phyloP scores from a whole-genome alignment of 2,888 invertebrate species.

The Mesochorus sp. region DNA sequence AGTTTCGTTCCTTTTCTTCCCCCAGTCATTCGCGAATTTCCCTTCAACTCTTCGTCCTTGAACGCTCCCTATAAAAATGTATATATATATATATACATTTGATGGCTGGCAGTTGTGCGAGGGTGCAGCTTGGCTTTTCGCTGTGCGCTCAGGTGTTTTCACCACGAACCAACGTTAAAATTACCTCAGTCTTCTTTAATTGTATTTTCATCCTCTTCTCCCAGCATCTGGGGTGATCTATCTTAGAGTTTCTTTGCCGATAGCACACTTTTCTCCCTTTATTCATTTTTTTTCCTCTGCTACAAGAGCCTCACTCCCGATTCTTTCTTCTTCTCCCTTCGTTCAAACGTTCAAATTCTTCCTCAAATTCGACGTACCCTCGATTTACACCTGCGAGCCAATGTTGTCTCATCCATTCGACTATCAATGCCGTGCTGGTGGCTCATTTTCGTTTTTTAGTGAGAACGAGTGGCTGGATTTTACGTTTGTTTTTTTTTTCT shows the following conservation, averaged over 20 bases:
- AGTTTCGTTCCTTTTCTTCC: constrained; percentile 1
- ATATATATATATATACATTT: background rate
- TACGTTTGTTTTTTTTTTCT: constrained; percentile 20
- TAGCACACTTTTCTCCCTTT: constrained; percentile 27
- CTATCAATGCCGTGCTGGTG: constrained; percentile 7
- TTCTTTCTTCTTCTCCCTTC: background rate
- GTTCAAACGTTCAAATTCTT: constrained; percentile 24
- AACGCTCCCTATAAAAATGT: background rate
- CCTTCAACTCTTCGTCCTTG: constrained; percentile 13
- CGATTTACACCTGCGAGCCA: constrained; percentile 11
- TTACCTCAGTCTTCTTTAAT: constrained; percentile 67
- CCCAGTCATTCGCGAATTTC: constrained; percentile 12
- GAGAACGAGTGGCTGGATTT: constrained; percentile 13
- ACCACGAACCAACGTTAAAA: constrained; percentile 50
- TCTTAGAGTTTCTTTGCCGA: constrained; percentile 57
- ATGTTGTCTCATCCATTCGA: constrained; percentile 30
- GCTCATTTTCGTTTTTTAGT: constrained; percentile 14
- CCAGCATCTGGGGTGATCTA: constrained; percentile 53
- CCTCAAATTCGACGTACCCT: constrained; percentile 33
- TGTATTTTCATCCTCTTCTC: constrained; percentile 65
- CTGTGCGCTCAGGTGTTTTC: constrained; percentile 56
- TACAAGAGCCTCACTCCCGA: background rate
- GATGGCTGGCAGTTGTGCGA: background rate
- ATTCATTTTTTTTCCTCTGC: constrained; percentile 3
- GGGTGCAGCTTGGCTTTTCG: background rate